A percentile compares a stretch with the other conserved stretches of the same genome.
Evolutionary conservation across 2,797 vertebrate genomes (phyloP).

Genomic region (Platalea minor): DNA sequence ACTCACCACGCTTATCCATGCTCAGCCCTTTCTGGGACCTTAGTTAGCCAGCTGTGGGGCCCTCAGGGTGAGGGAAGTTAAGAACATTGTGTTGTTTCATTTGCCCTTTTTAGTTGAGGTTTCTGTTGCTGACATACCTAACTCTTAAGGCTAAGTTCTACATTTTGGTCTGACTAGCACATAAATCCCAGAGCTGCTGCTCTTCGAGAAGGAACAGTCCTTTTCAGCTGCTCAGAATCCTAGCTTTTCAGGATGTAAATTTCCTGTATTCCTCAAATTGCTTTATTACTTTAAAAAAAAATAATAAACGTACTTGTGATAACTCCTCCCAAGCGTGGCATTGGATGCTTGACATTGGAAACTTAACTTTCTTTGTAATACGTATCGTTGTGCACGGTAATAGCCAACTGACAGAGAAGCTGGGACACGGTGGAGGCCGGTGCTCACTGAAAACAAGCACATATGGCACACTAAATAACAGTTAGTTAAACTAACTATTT

Average conservation of each 20-base stretch:
- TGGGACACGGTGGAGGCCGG: background rate
- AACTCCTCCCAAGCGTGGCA: background rate
- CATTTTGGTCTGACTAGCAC: background rate
- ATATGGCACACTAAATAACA: background rate
- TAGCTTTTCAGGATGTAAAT: background rate
- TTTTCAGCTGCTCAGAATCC: background rate
- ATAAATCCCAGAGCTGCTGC: background rate
- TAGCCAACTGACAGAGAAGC: background rate
- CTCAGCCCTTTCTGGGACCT: background rate
- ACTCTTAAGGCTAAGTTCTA: background rate
- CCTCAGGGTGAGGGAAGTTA: background rate
- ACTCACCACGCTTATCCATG: background rate
- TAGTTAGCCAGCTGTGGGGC: background rate
- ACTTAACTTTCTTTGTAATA: background rate
- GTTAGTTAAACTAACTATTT: background rate
- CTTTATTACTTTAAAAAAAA: background rate
- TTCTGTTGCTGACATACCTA: background rate
- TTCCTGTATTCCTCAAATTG: background rate
- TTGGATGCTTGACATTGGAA: background rate
- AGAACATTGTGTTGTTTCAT: background rate
- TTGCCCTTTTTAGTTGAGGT: background rate
- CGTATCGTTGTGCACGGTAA: no score
- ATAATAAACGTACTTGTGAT: background rate
- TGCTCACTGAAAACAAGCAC: background rate
- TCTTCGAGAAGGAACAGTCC: background rate